Percentiles rank a stretch among this genome's conserved stretches.
Conservation (phyloP, 2,888 invertebrate species). For the Lasioglossum leucozonium region DNA sequence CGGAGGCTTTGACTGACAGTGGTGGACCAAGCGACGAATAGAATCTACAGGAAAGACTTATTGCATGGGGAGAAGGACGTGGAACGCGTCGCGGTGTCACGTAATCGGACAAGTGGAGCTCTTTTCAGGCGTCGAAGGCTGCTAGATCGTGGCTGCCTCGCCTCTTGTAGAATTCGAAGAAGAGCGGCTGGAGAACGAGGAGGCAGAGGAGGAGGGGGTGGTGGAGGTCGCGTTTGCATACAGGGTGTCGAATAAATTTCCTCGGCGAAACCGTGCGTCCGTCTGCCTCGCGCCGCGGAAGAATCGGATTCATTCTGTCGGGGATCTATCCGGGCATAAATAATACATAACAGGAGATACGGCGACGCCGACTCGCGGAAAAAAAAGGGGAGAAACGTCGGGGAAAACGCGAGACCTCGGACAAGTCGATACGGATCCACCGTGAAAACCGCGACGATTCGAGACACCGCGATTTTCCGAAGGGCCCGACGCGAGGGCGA, state of each 20-base stretch:
- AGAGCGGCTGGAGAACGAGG: background rate
- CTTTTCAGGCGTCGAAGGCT: constrained; percentile 15
- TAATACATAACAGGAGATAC: constrained; percentile 64
- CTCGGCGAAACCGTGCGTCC: constrained; percentile 25
- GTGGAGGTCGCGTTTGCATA: constrained; percentile 62
- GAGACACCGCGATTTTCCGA: background rate
- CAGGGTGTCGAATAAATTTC: constrained; percentile 71
- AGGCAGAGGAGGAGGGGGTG: background rate
- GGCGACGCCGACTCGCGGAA: constrained; percentile 16
- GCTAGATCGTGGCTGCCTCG: constrained; percentile 20
- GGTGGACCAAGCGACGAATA: constrained; percentile 26
- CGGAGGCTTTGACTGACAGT: background rate
- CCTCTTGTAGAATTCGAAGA: constrained; percentile 8
- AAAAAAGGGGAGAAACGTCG: constrained; percentile 23
- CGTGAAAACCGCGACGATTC: constrained; percentile 6
- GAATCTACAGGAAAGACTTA: constrained; percentile 45
- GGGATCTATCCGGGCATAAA: constrained; percentile 65
- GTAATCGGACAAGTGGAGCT: constrained; percentile 38
- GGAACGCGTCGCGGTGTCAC: constrained; percentile 31
- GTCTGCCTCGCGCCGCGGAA: constrained; percentile 32
- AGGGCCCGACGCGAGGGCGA: too few species aligned
- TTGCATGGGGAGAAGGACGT: constrained; percentile 7
- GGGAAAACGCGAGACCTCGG: constrained; percentile 2
- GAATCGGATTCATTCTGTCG: constrained; percentile 64
- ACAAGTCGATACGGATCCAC: constrained; percentile 25